Percentiles rank a stretch among this genome's conserved stretches.
Conservation (phyloP, 2,113 vertebrate genomes). For the Sorex araneus region DNA sequence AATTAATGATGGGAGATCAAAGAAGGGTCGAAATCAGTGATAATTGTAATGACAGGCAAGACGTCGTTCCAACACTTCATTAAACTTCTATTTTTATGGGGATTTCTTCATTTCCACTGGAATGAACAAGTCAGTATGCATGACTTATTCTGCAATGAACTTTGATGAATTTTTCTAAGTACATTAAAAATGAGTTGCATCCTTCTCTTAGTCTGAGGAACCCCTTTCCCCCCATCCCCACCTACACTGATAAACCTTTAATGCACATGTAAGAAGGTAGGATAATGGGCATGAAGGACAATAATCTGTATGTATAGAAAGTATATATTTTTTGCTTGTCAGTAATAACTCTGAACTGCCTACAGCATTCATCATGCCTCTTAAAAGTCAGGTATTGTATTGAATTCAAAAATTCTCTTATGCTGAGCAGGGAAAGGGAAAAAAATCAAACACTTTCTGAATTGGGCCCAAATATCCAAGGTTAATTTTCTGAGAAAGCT, state of each 20-base stretch:
- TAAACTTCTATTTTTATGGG: constrained; percentile 91
- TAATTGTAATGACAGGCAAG: constrained; percentile 89
- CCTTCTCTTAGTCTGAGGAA: constrained; percentile 87
- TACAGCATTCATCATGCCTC: constrained; percentile 89
- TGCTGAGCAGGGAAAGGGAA: constrained; percentile 90
- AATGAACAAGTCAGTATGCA: constrained; percentile 91
- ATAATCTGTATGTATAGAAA: constrained; percentile 83
- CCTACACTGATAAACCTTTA: constrained; percentile 86
- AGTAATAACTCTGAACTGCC: constrained; percentile 92
- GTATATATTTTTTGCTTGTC: constrained; percentile 89
- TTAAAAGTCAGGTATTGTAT: constrained; percentile 92
- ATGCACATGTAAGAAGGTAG: constrained; percentile 87
- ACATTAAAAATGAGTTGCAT: constrained; percentile 90
- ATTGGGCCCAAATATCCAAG: constrained; percentile 99
- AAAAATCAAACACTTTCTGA: constrained; percentile 98
- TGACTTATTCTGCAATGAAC: constrained; percentile 91
- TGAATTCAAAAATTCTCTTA: constrained; percentile 93
- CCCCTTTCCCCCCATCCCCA: constrained; percentile 55
- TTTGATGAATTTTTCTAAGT: constrained; percentile 92
- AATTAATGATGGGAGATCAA: constrained; percentile 86
- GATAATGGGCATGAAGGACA: constrained; percentile 89
- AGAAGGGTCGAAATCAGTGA: constrained; percentile 86
- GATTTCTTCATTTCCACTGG: constrained; percentile 91
- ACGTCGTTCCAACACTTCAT: constrained; percentile 90
- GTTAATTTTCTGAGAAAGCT: constrained; percentile 99